Evolutionary conservation across 1,140 invertebrate genomes (phyloP).

Genomic region (Scaptomyza hsui): DNA sequence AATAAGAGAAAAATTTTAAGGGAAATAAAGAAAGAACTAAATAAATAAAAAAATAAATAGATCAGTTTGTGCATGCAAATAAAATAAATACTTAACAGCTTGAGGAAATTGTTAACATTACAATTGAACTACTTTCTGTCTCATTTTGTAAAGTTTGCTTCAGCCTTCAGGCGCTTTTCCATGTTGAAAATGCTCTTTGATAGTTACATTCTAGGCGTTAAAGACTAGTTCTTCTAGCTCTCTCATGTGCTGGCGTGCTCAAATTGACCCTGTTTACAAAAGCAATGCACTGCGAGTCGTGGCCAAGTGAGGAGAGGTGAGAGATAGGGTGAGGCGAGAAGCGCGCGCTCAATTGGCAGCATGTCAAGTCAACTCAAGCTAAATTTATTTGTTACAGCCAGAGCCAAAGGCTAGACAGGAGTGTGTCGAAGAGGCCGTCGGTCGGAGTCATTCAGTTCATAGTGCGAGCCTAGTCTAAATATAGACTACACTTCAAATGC

Average conservation of each 20-base stretch:
- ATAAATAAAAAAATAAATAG: too few species aligned
- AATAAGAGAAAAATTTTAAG: too few species aligned
- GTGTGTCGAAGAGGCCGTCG: background rate
- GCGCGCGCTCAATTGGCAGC: slow-evolving; percentile 68
- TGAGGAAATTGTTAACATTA: too few species aligned
- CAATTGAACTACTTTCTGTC: too few species aligned
- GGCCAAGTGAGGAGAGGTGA: too few species aligned
- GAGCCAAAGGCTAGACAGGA: slow-evolving; percentile 22
- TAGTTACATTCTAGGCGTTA: too few species aligned
- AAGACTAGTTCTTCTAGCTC: background rate
- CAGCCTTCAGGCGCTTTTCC: too few species aligned
- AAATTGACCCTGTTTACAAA: slow-evolving; percentile 70
- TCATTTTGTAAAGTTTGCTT: too few species aligned
- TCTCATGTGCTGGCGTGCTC: slow-evolving; percentile 18
- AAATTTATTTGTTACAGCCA: slow-evolving; percentile 61
- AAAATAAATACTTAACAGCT: background rate
- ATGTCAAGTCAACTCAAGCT: slow-evolving; percentile 59
- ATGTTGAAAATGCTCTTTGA: background rate
- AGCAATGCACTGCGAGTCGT: slow-evolving; percentile 45
- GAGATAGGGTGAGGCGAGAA: slow-evolving; percentile 15
- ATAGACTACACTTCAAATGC: slow-evolving; percentile 67
- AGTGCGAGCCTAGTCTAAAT: slow-evolving; percentile 62
- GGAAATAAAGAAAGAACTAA: too few species aligned
- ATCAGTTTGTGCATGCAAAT: too few species aligned
- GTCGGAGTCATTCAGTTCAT: slow-evolving; percentile 29